Evolutionary conservation across 2,797 vertebrate species (phyloP), one percentile per base, ranked within the genome.

Genomic region (Serranus cabrilla): DNA sequence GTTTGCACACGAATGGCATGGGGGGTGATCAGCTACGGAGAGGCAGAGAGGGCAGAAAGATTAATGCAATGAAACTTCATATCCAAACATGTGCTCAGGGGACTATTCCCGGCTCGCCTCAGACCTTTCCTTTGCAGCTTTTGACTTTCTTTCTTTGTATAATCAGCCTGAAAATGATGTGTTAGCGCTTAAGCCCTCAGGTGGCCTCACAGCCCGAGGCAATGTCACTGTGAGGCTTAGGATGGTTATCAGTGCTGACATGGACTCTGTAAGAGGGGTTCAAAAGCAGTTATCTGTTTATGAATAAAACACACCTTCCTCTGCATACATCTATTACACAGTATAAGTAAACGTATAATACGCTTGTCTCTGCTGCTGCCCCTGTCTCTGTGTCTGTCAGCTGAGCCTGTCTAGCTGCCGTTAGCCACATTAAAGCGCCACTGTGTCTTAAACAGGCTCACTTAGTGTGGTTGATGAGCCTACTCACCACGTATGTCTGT

Each of bases 1-100:
- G 97, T 99, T 93, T 99, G 98, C 90, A 99, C 98, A 1, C 98
- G 96, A 82, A 99, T 99, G 93, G 98, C 98, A 23, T 99, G 98
- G 27, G 98, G 97, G 55, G 98, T 99, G 90, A 99, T 99, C 93
- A 99, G 94, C 98, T 99, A 85, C 0, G 39, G 76, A 84, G 76
- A 80, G 76, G 50, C 34, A 74, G 80, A 87, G 61, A 69, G 70
- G 73, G 43, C 81, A 78, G 49, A 80, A 65, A 75, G 79, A 87
- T 89, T 80, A 88, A 85, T 87, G 71, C 73, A 66, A 34, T 77
- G 73, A 84, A 85, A 89, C 83, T 64, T 86, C 46, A 78, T 37
- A 77, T 78, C 64, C 67, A 78, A 83, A 87, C 84, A 70, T 37
- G 51, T n/a, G 62, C 87, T 83, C 76, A 2, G 42, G 83, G 84